Evolutionary conservation across 2,888 invertebrate genomes (phyloP), one percentile per base, ranked within the genome.

Genomic region (Bimastos eiseni): DNA sequence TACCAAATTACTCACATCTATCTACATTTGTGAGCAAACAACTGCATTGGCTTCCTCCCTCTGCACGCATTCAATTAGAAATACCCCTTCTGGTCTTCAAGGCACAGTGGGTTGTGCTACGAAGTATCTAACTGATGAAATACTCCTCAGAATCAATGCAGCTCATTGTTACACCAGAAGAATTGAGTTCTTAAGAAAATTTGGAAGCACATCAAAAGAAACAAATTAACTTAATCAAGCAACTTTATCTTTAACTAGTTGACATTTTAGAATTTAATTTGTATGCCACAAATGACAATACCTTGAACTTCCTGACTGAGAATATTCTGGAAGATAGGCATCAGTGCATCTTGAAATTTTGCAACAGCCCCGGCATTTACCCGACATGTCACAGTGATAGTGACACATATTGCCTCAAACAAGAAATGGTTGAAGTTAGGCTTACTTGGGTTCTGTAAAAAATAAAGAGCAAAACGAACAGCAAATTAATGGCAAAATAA

Each of bases 341-440:
- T 98, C 33, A 99, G 96, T 0, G 97, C 97, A 94, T 97, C 97
- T 96, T 99, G 98, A 95, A 99, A 99, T 0, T 97, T 91, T 21
- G 96, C 96, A 21, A 98, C 97, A 24, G 98, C 97, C 86, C 96
- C 95, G 0, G 97, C 96, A 94, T 97, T 97, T 0, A 96, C 96
- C 94, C 97, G 97, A 93, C 98, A 98, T 36, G 98, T 97, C 94
- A 93, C 93, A 89, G 94, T 93, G 49, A 96, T 95, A 44, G 95
- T 94, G 15, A 99, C 96, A 41, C 98, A 97, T 84, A 99, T 96
- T 0, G 98, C 97, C 96, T 99, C 99, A 95, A 99, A 99, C 83
- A 99, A 96, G 95, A 97, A 99, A 95, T 99, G 99, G 96, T 99
- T 99, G 96, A 99, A 99, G 95, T 98, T 98, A 0, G 99, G 99